Percentiles rank a stretch among this genome's conserved stretches.
Conservation (phyloP, 1,140 invertebrate species). For the Temnothorax curvispinosus region DNA sequence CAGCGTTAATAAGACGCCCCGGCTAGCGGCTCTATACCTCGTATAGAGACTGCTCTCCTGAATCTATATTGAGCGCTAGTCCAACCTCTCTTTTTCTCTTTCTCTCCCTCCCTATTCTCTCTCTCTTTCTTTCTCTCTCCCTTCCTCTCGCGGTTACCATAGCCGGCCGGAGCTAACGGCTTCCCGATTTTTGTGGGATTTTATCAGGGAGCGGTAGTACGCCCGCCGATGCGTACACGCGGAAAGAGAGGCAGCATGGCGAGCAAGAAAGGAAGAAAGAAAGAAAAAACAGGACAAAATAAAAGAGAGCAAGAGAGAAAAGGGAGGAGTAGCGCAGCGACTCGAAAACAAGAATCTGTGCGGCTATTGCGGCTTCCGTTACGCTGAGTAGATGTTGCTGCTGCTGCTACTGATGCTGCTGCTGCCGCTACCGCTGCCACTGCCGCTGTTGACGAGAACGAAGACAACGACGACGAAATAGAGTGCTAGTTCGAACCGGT, state of each 20-base stretch:
- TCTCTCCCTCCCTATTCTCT: conserved; percentile 55
- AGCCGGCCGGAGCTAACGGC: conserved; percentile 73
- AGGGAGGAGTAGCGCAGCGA: conserved; percentile 60
- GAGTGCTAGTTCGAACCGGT: conserved; percentile 67
- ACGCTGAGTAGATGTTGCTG: conserved; percentile 64
- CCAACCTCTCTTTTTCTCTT: conserved; percentile 67
- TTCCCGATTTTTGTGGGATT: conserved; percentile 77
- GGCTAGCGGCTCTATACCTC: conserved; percentile 63
- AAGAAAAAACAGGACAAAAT: neutral
- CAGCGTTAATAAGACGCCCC: conserved; percentile 69
- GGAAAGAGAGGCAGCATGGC: conserved; percentile 54
- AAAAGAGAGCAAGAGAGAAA: conserved; percentile 33
- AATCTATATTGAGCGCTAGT: conserved; percentile 74
- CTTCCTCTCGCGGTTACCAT: conserved; percentile 66
- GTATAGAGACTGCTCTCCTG: conserved; percentile 71
- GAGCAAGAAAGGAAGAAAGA: conserved; percentile 24
- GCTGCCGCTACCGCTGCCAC: neutral
- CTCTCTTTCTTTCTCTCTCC: conserved; percentile 39
- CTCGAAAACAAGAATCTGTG: conserved; percentile 75
- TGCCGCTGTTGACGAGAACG: conserved; percentile 3
- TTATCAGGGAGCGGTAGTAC: conserved; percentile 75
- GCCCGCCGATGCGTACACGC: conserved; percentile 75
- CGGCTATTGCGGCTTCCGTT: conserved; percentile 76
- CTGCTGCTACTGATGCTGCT: neutral
- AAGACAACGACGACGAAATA: conserved; percentile 47